Evolutionary conservation across 30 jellyfish, hydroid and myxozoan species (phyloP).

Genomic region (Phacellophora camtschatica): DNA sequence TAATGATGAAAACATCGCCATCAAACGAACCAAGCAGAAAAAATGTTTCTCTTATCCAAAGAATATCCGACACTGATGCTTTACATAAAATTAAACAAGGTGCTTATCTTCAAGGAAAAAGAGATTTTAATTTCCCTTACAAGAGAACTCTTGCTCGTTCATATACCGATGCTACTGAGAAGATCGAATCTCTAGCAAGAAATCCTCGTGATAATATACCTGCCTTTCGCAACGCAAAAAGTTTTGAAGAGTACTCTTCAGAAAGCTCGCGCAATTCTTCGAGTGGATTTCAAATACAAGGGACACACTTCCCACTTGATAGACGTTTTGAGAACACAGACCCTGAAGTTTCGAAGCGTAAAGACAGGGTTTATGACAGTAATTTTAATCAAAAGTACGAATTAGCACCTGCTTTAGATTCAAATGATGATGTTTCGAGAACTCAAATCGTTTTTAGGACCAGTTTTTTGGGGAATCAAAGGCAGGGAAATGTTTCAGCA

Average conservation of each 20-base stretch:
- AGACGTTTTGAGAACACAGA: too few relatives aligned
- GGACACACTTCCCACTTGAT: too few relatives aligned
- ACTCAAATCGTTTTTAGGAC: too few relatives aligned
- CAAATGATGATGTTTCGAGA: too few relatives aligned
- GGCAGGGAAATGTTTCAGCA: too few relatives aligned
- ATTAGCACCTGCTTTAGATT: too few relatives aligned
- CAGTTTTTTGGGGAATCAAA: too few relatives aligned
- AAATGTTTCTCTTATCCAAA: conserved; percentile 27
- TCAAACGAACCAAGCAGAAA: neutral
- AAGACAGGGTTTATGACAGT: too few relatives aligned
- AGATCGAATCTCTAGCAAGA: neutral
- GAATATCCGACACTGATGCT: conserved; percentile 43
- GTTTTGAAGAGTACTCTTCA: conserved; percentile 1
- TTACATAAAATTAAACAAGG: conserved; percentile 57
- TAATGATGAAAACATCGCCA: neutral
- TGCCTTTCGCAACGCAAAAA: neutral
- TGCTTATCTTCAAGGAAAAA: conserved; percentile 45
- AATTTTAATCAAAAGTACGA: too few relatives aligned
- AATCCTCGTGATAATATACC: neutral
- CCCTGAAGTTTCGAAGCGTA: too few relatives aligned
- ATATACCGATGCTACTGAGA: neutral
- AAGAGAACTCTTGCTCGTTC: neutral
- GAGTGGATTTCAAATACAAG: too few relatives aligned
- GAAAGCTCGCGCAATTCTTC: neutral
- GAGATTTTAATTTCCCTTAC: neutral